A percentile compares a stretch with the other conserved stretches of the same genome.
Evolutionary conservation across 2,113 vertebrate species (phyloP).

Genomic region (Chaetura pelagica): DNA sequence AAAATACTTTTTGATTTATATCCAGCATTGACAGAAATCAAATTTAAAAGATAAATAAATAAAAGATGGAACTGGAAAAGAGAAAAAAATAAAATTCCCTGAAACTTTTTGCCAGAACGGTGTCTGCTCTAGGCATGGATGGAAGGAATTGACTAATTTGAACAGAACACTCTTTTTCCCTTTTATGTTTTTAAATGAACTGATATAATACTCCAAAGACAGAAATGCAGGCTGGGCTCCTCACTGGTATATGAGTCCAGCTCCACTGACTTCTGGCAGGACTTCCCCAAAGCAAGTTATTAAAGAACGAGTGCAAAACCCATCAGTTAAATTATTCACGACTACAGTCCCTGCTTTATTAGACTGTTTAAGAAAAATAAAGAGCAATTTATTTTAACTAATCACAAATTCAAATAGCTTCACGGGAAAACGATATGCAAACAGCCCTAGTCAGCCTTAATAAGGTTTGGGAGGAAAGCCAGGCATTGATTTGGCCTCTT

Average conservation of each 20-base stretch:
- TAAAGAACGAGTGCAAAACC: not conserved
- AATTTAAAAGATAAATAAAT: not conserved
- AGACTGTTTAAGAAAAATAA: not conserved
- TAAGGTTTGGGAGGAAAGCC: slow-evolving; percentile 21
- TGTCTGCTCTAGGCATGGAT: not conserved
- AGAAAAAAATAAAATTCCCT: not conserved
- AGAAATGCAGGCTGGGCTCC: not conserved
- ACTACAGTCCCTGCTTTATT: slow-evolving; percentile 17
- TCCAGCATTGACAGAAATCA: not conserved
- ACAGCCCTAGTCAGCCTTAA: not conserved
- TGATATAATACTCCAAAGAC: not conserved
- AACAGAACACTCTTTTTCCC: not conserved
- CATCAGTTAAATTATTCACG: not conserved
- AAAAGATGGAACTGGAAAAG: not conserved
- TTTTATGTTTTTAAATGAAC: not conserved
- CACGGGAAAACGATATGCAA: not conserved
- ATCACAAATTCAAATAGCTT: slow-evolving; percentile 55
- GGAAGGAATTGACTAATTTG: slow-evolving; percentile 3
- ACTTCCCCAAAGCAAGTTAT: not conserved
- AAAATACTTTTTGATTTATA: not conserved
- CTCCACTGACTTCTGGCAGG: not conserved
- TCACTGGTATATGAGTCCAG: not conserved
- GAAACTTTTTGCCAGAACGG: not conserved
- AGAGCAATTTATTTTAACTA: slow-evolving; percentile 1
- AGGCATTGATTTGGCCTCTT: slow-evolving; percentile 8